Conservation (phyloP, 2,797 vertebrate species). For the Pempheris klunzingeri region DNA sequence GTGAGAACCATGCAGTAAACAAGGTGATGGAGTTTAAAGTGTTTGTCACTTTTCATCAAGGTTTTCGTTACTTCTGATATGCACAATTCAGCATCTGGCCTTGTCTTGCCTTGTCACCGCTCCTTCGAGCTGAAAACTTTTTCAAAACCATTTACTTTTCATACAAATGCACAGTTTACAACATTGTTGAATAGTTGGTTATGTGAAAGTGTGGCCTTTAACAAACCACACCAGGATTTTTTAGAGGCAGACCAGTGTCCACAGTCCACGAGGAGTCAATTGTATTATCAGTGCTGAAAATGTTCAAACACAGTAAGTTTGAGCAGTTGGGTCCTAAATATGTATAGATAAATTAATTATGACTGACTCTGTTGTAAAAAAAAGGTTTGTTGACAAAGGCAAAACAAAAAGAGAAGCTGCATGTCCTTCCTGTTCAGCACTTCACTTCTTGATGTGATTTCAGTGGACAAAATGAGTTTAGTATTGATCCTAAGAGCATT, state of each 20-base stretch:
- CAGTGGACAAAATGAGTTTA: conserved; percentile 47
- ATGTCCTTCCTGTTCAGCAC: conserved; percentile 37
- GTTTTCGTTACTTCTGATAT: not conserved
- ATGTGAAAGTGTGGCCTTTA: not conserved
- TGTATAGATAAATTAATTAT: not conserved
- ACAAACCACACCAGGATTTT: not conserved
- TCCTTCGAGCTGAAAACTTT: no score
- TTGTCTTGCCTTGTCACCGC: no score
- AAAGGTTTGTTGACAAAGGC: not conserved
- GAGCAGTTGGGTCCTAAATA: not conserved
- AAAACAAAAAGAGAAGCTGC: not conserved
- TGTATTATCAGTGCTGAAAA: not conserved
- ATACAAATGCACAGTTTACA: no score
- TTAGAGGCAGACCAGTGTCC: not conserved
- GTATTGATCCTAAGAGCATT: conserved; percentile 58
- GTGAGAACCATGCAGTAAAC: not conserved
- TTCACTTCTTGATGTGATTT: conserved; percentile 56
- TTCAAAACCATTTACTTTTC: no score
- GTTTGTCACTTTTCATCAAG: conserved; percentile 3
- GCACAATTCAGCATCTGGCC: not conserved
- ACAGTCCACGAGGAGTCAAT: not conserved
- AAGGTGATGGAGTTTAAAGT: not conserved
- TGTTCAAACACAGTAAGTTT: not conserved
- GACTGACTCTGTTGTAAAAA: not conserved
- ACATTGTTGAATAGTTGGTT: no score